phyloP scores from a whole-genome alignment of 2,888 invertebrate species.

The Brachyptera risi region DNA sequence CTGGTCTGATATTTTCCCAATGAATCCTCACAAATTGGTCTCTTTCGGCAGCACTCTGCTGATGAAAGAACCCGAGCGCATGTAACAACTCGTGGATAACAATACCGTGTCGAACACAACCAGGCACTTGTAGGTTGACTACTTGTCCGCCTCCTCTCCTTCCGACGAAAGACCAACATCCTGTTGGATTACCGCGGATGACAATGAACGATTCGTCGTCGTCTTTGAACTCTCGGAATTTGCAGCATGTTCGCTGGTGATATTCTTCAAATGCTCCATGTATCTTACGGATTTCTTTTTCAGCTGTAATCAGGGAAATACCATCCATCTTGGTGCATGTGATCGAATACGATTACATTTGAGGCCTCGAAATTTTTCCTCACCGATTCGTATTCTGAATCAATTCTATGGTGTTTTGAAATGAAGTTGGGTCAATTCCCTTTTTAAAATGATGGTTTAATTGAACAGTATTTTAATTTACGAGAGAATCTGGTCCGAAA shows the following conservation, averaged over 20 bases:
- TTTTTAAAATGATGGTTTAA: no score
- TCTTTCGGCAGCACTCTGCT: conserved; percentile 50
- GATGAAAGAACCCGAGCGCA: conserved; percentile 52
- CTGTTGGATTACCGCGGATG: conserved; percentile 50
- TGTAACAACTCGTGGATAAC: conserved; percentile 55
- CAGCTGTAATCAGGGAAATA: conserved; percentile 42
- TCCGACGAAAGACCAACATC: conserved; percentile 67
- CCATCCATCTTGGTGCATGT: no score
- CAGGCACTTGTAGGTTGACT: conserved; percentile 48
- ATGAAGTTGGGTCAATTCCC: no score
- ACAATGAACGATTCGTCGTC: conserved; percentile 55
- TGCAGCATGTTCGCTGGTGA: conserved; percentile 58
- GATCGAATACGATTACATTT: no score
- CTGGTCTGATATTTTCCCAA: conserved; percentile 47
- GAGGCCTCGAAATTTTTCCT: no score
- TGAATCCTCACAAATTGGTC: conserved; percentile 49
- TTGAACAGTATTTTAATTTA: no score
- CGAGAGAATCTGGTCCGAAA: no score
- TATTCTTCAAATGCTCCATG: conserved; percentile 56
- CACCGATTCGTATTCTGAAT: no score
- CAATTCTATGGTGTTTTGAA: no score
- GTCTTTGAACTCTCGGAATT: conserved; percentile 55
- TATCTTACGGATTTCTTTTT: conserved; percentile 49
- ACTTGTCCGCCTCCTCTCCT: conserved; percentile 57
- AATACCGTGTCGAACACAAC: conserved; percentile 49